These are phyloP conservation scores for Acanthurus lineatus DNA, from an alignment of 2,797 vertebrate species.

Conservation along the genomic window DNA sequence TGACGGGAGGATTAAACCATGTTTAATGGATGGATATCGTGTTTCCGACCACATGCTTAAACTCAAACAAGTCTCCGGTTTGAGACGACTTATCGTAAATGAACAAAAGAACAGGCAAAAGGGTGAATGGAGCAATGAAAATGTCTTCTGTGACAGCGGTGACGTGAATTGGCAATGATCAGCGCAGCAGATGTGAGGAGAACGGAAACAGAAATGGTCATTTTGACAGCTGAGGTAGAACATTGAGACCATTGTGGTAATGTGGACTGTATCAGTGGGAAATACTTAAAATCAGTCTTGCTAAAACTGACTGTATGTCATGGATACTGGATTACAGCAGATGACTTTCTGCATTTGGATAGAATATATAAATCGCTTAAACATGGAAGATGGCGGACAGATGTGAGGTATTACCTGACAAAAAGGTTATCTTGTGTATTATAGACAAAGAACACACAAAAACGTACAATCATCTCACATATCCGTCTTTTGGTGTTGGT, in stretches of 20 bases:
- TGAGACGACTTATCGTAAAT: conserved; percentile 53
- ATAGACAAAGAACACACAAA: neutral
- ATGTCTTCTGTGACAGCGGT: conserved; percentile 39
- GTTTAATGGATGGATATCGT: conserved; percentile 8
- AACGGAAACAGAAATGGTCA: conserved; percentile 43
- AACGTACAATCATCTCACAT: neutral
- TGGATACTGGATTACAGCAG: neutral
- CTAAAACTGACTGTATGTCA: neutral
- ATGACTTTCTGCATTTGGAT: neutral
- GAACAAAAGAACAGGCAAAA: conserved; percentile 8
- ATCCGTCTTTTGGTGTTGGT: neutral
- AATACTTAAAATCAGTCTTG: neutral
- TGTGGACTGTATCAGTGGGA: conserved; percentile 31
- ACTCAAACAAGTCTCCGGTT: conserved; percentile 66
- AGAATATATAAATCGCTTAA: neutral
- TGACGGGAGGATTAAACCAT: conserved; percentile 47
- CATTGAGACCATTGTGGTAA: neutral
- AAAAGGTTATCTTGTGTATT: neutral
- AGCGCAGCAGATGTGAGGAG: conserved; percentile 44
- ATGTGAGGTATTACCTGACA: neutral
- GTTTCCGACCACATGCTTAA: conserved; percentile 61
- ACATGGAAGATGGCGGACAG: neutral
- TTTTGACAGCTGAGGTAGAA: conserved; percentile 39
- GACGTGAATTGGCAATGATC: conserved; percentile 29
- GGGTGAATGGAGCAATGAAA: conserved; percentile 47